Evolutionary conservation across 1,140 invertebrate species (phyloP).

Genomic region (Gonatopus flavifemur): DNA sequence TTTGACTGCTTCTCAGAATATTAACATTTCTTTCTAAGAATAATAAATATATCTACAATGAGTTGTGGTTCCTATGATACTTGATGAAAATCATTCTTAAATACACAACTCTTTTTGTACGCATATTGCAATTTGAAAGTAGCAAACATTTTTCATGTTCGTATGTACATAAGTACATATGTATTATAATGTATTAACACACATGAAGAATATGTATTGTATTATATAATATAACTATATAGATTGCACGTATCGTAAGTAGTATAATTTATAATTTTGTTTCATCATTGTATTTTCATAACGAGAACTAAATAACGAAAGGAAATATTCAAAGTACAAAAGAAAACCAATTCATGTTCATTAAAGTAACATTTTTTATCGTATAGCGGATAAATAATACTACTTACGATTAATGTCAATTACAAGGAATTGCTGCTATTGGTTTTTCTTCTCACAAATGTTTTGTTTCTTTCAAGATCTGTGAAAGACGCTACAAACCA

Average conservation of each 20-base stretch:
- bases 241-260: conserved; percentile 41
- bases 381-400: conserved; percentile 34
- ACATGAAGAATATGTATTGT: conserved; percentile 13
- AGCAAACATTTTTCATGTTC: conserved; percentile 20
- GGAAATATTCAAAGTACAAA: neutral
- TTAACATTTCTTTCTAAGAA: neutral
- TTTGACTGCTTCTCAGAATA: neutral
- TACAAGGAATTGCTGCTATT: conserved; percentile 27
- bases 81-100: conserved; percentile 20
- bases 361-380: conserved; percentile 1
- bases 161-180: conserved; percentile 25
- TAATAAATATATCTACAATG: conserved; percentile 7
- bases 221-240: conserved; percentile 20
- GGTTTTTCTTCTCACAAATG: conserved; percentile 11
- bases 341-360: conserved; percentile 1
- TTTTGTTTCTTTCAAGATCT: conserved; percentile 23
- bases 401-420: conserved; percentile 34
- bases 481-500: conserved; percentile 45
- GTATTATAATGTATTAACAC: conserved; percentile 19
- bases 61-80: conserved; percentile 15
- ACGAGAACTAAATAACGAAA: neutral
- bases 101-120: conserved; percentile 9
- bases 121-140: conserved; percentile 25
- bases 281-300: conserved; percentile 1
- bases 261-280: conserved; percentile 32